Base-by-base conservation (phyloP, 2,888 invertebrate species). In the Diarsia rubi region DNA sequence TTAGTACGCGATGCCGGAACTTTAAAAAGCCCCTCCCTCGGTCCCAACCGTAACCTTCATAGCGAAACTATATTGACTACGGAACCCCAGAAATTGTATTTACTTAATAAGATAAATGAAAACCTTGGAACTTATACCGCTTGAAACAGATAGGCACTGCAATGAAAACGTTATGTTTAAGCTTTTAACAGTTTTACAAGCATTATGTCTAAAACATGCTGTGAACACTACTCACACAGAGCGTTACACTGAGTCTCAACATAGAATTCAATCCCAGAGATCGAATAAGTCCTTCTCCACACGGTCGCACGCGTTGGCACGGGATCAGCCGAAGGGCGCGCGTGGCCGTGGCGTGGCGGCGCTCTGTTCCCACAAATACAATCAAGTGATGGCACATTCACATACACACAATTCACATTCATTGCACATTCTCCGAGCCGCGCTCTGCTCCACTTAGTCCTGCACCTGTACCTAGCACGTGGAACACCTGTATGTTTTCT, bases 341-440 rank as follows among this genome's bases (percentile, higher is more conserved):
- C 52, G 45, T 37, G 37, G 16, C 31, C 47, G 6, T 19, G 27
- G 19, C 52, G 45, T 37, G 37, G 16, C 31, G 54, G 6, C n/a
- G 27, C 52, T 45, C 42, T 66, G 59, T 73, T 73, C 24, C 70
- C n/a, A 62, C 52, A 59, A 69, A 74, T 59, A 49, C 75, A 76
- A 82, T 79, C 69, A 71, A 76, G 69, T 79, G 60, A 74, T 69
- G 74, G 79, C 73, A 9, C n/a, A n/a, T n/a, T n/a, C n/a, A n/a
- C n/a, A n/a, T n/a, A n/a, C n/a, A n/a, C n/a, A n/a, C n/a, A n/a
- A n/a, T n/a, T n/a, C n/a, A n/a, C n/a, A n/a, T n/a, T n/a, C n/a
- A n/a, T n/a, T n/a, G 79, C 73, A 9, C n/a, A 16, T 62, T n/a
- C 57, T 27, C 19, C 27, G 19, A 54, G 16, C 11, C 3, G 24